phyloP scores from a whole-genome alignment of 2,113 vertebrate genomes.

The Rattus rattus region DNA sequence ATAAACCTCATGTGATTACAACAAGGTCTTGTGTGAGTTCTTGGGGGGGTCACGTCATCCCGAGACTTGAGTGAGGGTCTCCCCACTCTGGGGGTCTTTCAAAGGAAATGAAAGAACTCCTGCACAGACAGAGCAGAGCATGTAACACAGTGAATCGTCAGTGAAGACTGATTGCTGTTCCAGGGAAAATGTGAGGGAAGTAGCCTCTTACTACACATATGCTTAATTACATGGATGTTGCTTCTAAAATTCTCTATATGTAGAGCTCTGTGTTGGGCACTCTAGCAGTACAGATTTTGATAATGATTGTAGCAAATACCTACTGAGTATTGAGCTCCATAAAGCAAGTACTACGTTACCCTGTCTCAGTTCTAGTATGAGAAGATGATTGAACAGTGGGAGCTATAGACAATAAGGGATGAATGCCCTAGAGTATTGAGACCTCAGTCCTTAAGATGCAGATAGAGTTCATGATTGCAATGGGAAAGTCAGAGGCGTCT shows the following conservation, averaged over 20 bases:
- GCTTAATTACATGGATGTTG: neutral
- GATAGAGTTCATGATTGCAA: neutral
- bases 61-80: too few species aligned
- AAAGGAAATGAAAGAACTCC: neutral
- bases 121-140: neutral
- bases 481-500: neutral
- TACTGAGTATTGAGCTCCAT: neutral
- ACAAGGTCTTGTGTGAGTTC: too few species aligned
- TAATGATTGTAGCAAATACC: constrained; percentile 4
- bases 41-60: too few species aligned
- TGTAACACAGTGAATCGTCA: neutral
- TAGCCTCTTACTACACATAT: neutral
- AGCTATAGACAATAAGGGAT: neutral
- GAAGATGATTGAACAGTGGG: neutral
- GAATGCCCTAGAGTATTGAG: neutral
- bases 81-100: too few species aligned
- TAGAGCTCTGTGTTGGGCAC: neutral
- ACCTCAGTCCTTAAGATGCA: neutral
- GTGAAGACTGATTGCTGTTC: neutral
- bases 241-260: neutral
- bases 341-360: neutral
- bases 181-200: neutral
- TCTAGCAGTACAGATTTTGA: neutral
- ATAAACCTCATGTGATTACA: too few species aligned
- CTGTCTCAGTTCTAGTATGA: constrained; percentile 13